These are phyloP conservation scores for Frieseomelitta varia DNA, from an alignment of 1,140 invertebrate species.

Conservation along the genomic window DNA sequence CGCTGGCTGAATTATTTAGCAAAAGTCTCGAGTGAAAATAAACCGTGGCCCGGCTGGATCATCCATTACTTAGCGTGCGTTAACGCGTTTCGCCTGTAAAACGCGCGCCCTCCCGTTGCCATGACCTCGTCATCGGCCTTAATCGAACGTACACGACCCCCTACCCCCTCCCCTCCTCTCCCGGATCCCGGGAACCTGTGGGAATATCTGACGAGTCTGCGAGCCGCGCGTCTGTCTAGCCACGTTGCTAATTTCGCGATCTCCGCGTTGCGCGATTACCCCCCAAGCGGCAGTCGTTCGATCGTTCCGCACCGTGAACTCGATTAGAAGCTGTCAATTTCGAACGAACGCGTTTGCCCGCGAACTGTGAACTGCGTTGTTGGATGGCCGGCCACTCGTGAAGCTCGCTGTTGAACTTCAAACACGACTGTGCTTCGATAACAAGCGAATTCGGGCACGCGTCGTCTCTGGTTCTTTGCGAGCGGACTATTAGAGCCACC, in stretches of 20 bases:
- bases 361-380: background rate
- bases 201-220: constrained; percentile 36
- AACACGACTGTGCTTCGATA: background rate
- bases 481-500: too few relatives aligned
- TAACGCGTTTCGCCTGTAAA: constrained; percentile 68
- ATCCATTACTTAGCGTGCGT: constrained; percentile 67
- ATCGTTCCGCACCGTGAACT: background rate
- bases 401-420: background rate
- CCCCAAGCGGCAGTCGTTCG: constrained; percentile 1
- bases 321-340: background rate
- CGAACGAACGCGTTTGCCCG: background rate
- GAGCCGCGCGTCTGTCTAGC: constrained; percentile 10
- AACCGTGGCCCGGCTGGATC: constrained; percentile 47
- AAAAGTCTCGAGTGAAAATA: constrained; percentile 67
- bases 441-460: rapidly evolving
- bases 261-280: background rate
- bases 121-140: constrained; percentile 53
- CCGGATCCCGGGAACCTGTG: constrained; percentile 25
- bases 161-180: background rate
- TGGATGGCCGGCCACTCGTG: background rate
- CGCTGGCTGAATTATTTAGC: constrained; percentile 67
- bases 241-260: constrained; percentile 17
- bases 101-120: constrained; percentile 14
- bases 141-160: constrained; percentile 51
- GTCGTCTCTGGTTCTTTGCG: background rate